Evolutionary conservation across 2,797 vertebrate species (phyloP).

Genomic region (Monodelphis domestica): DNA sequence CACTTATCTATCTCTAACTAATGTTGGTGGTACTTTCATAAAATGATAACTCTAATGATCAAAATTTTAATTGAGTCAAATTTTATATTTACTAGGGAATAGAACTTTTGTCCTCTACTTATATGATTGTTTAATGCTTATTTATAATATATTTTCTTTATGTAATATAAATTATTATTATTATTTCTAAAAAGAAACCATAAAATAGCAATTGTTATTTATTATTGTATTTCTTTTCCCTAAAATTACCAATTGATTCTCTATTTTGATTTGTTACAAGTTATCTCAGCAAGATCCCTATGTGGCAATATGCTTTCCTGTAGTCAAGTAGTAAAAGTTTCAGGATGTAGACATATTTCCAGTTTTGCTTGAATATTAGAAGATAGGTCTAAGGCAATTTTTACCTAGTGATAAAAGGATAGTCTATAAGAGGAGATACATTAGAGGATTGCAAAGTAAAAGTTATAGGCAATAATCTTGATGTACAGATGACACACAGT

Average conservation of each 20-base stretch:
- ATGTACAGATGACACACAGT: background rate
- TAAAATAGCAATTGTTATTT: background rate
- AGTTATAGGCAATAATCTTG: background rate
- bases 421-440: slow-evolving; percentile 30
- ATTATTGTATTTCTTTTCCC: background rate
- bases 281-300: slow-evolving; percentile 2
- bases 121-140: background rate
- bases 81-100: background rate
- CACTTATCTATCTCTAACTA: background rate
- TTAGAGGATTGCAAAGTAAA: slow-evolving; percentile 18
- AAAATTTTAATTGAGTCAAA: background rate
- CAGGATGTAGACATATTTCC: slow-evolving; percentile 36
- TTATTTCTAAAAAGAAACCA: background rate
- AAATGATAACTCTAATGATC: background rate
- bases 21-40: background rate
- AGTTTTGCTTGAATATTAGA: background rate
- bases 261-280: background rate
- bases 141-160: too few relatives aligned
- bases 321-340: background rate
- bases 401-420: slow-evolving; percentile 11
- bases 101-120: background rate
- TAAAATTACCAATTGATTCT: background rate
- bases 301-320: background rate
- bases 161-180: background rate
- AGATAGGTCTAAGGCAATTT: slow-evolving; percentile 4